These are phyloP conservation scores for Callinectes sapidus DNA, from an alignment of 2,888 invertebrate species.

Conservation along the genomic window DNA sequence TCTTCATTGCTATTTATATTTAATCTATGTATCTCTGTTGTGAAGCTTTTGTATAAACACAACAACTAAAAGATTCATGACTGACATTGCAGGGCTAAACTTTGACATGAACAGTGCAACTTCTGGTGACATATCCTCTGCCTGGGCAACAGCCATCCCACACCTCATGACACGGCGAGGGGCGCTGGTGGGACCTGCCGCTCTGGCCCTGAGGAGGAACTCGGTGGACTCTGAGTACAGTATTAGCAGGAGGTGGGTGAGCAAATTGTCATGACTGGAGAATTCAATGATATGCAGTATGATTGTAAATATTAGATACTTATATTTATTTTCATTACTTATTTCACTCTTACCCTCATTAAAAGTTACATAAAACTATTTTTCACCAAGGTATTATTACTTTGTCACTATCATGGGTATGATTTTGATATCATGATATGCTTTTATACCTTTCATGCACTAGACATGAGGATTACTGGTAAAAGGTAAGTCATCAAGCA, in stretches of 20 bases:
- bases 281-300: not conserved
- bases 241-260: slow-evolving; percentile 79
- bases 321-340: not conserved
- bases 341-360: not conserved
- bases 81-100: slow-evolving; percentile 76
- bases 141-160: slow-evolving; percentile 93
- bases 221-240: slow-evolving; percentile 83
- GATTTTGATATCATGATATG: not conserved
- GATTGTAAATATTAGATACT: not conserved
- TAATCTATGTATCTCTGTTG: not conserved
- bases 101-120: slow-evolving; percentile 81
- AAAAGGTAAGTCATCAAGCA: not conserved
- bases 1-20: not conserved
- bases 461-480: not conserved
- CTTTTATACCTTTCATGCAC: not conserved
- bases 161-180: slow-evolving; percentile 89
- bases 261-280: not conserved
- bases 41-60: not conserved
- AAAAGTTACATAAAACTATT: not conserved
- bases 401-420: not conserved
- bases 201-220: slow-evolving; percentile 77
- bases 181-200: slow-evolving; percentile 82
- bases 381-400: not conserved
- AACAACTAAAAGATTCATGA: not conserved
- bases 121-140: slow-evolving; percentile 90